Evolutionary conservation across 2,113 vertebrate species (phyloP).

Genomic region (Strigops habroptila): DNA sequence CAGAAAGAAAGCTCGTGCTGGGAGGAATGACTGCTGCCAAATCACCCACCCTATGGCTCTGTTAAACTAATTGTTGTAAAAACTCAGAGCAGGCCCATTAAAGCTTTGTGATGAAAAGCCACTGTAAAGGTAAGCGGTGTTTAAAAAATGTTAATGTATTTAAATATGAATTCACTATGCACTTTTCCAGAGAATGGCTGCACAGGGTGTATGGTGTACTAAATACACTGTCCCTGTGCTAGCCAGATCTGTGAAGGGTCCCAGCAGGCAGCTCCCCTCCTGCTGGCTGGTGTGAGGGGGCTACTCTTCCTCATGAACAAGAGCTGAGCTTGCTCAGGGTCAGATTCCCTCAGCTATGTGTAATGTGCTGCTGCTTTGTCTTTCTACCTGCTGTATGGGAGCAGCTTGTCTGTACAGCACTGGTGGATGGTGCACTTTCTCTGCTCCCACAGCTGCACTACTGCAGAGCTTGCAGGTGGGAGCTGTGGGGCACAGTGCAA

Average conservation of each 20-base stretch:
- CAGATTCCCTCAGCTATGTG: background rate
- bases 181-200: background rate
- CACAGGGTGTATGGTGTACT: background rate
- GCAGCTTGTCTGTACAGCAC: background rate
- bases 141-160: background rate
- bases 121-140: background rate
- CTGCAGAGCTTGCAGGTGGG: background rate
- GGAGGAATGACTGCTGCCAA: background rate
- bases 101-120: background rate
- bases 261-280: background rate
- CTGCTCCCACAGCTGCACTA: background rate
- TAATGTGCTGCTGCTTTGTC: background rate
- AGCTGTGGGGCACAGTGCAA: background rate
- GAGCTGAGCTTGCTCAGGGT: background rate
- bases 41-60: background rate
- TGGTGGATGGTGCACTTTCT: background rate
- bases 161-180: background rate
- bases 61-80: background rate
- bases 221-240: background rate
- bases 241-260: background rate
- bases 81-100: background rate
- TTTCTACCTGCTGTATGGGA: background rate
- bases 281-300: background rate
- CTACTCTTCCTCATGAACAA: background rate
- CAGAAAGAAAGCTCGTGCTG: background rate